phyloP scores from a whole-genome alignment of 2,888 invertebrate species.

The Drosophila paucipuncta region DNA sequence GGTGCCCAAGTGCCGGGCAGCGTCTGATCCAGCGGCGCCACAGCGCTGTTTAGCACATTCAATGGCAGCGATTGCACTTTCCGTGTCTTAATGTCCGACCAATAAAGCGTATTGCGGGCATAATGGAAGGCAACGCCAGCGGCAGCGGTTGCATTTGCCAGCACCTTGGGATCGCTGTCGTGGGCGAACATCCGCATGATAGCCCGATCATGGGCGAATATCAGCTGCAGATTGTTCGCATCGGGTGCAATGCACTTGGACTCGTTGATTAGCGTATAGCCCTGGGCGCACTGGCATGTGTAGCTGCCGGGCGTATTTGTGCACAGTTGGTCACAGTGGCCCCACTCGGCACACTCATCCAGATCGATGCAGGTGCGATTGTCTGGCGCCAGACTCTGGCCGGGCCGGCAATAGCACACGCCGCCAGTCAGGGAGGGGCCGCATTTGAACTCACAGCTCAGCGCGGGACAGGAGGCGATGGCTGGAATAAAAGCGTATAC shows the following conservation, averaged over 20 bases:
- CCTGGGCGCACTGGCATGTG: constrained; percentile 92
- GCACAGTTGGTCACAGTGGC: constrained; percentile 97
- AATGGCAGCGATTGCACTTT: constrained; percentile 88
- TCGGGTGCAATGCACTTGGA: constrained; percentile 89
- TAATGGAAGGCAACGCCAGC: constrained; percentile 95
- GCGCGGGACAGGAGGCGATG: constrained; percentile 91
- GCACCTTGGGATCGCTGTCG: constrained; percentile 88
- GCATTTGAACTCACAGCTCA: constrained; percentile 96
- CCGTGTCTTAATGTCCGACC: constrained; percentile 95
- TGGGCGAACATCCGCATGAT: constrained; percentile 90
- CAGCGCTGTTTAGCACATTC: constrained; percentile 85
- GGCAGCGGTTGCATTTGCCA: constrained; percentile 93
- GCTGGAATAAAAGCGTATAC: constrained; percentile 86
- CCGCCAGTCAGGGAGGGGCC: constrained; percentile 96
- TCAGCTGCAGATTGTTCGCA: constrained; percentile 87
- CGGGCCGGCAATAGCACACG: constrained; percentile 94
- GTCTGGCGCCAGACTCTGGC: constrained; percentile 92
- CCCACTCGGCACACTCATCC: constrained; percentile 96
- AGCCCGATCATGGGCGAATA: constrained; percentile 90
- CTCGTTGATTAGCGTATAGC: constrained; percentile 89
- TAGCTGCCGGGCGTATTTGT: constrained; percentile 94
- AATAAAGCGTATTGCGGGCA: constrained; percentile 91
- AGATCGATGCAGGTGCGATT: constrained; percentile 95
- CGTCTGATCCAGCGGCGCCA: constrained; percentile 87
- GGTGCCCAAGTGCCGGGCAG: constrained; percentile 95